phyloP scores from a whole-genome alignment of 2,888 invertebrate genomes.

The Eustalomyia histrio region DNA sequence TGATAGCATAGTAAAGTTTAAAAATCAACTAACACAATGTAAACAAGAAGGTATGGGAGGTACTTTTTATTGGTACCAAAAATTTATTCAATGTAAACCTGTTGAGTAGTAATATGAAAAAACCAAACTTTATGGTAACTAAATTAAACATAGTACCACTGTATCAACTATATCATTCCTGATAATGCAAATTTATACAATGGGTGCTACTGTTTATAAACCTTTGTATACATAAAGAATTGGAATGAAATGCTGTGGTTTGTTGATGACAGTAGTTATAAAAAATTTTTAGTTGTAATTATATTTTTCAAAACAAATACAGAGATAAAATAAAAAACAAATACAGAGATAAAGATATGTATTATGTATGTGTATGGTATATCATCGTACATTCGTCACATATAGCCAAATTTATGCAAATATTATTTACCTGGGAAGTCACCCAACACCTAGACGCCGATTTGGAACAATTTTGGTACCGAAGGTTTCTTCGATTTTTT shows the following conservation, averaged over 20 bases:
- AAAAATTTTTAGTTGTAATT: slow-evolving; percentile 19
- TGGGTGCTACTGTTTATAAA: background rate
- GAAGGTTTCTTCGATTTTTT: too few species aligned
- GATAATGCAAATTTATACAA: background rate
- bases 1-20: background rate
- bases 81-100: too few species aligned
- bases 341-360: too few species aligned
- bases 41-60: background rate
- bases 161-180: background rate
- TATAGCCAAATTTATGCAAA: slow-evolving; percentile 28
- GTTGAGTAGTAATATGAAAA: too few species aligned
- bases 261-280: background rate
- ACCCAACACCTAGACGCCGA: too few species aligned
- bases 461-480: too few species aligned
- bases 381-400: background rate
- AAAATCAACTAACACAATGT: background rate
- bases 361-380: background rate
- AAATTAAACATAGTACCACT: background rate
- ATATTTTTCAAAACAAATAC: slow-evolving; percentile 20
- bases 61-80: background rate
- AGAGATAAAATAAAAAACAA: background rate
- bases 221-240: background rate
- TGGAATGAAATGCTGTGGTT: background rate
- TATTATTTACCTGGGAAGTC: background rate
- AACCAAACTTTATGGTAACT: too few species aligned